Evolutionary conservation across 1,140 invertebrate genomes (phyloP).

Genomic region (Lasioglossum albipes): DNA sequence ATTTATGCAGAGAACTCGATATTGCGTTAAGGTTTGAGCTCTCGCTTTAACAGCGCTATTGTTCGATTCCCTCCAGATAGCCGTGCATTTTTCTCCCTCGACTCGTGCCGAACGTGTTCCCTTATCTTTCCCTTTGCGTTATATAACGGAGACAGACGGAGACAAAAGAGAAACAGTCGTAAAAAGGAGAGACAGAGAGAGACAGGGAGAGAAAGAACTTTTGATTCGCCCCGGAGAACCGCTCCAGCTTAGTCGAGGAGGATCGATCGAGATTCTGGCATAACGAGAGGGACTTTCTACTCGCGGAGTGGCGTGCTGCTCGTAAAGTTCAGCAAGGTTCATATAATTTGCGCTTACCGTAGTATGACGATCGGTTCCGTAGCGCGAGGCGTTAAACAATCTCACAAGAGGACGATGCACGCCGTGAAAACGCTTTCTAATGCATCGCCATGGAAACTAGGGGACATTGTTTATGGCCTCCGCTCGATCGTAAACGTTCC

Average conservation of each 20-base stretch:
- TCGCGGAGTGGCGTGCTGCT: constrained; percentile 31
- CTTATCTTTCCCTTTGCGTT: constrained; percentile 31
- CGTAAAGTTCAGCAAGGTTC: constrained; percentile 62
- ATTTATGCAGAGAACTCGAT: constrained; percentile 38
- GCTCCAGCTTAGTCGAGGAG: constrained; percentile 47
- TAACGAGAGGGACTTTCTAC: constrained; percentile 64
- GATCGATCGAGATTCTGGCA: constrained; percentile 64
- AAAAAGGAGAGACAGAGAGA: neutral
- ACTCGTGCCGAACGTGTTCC: constrained; percentile 18
- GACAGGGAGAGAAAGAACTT: constrained; percentile 9
- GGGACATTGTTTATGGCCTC: neutral
- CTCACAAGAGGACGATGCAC: neutral
- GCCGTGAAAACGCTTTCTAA: constrained; percentile 32
- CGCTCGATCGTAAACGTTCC: neutral
- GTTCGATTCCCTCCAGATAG: constrained; percentile 39
- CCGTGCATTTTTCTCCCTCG: neutral
- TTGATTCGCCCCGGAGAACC: constrained; percentile 29
- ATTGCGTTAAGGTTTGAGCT: constrained; percentile 20
- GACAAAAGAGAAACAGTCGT: neutral
- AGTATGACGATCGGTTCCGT: constrained; percentile 32
- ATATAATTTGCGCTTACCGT: constrained; percentile 54
- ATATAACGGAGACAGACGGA: constrained; percentile 7
- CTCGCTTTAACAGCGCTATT: constrained; percentile 32
- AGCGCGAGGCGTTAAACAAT: constrained; percentile 14
- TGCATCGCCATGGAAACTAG: neutral